Conservation (phyloP, 2,888 invertebrate genomes). For the Glaucopsyche alexis region DNA sequence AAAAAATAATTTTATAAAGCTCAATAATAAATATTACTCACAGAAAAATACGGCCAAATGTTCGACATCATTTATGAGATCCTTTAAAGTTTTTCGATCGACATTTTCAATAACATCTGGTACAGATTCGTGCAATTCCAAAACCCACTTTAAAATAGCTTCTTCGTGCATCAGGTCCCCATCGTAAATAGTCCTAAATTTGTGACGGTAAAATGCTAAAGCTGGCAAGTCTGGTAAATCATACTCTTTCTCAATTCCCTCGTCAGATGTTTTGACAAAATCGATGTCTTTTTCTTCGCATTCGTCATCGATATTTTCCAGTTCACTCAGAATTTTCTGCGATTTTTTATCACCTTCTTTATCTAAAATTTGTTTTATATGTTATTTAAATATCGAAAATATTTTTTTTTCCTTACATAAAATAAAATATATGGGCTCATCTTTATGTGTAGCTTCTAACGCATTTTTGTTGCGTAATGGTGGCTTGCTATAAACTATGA, state of each 20-base stretch:
- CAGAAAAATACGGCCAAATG: conserved; percentile 96
- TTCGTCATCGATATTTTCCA: conserved; percentile 96
- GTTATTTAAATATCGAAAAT: neutral
- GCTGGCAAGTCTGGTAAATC: conserved; percentile 90
- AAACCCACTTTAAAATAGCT: conserved; percentile 93
- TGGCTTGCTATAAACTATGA: too few species aligned
- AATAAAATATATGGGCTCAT: too few species aligned
- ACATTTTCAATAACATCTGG: conserved; percentile 95
- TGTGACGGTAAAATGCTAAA: conserved; percentile 91
- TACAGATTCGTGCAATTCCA: conserved; percentile 89
- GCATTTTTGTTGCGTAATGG: too few species aligned
- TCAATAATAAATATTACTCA: conserved; percentile 66
- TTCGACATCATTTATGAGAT: conserved; percentile 93
- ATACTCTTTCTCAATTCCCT: conserved; percentile 92
- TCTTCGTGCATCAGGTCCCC: conserved; percentile 96
- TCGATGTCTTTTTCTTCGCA: conserved; percentile 95
- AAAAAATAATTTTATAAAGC: too few species aligned
- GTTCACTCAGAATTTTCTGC: conserved; percentile 91
- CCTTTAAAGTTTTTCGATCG: conserved; percentile 93
- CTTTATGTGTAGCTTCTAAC: too few species aligned
- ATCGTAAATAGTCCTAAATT: conserved; percentile 92
- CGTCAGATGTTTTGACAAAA: conserved; percentile 95
- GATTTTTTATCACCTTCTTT: conserved; percentile 94
- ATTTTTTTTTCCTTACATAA: too few species aligned
- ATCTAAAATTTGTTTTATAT: conserved; percentile 72